phyloP scores from a whole-genome alignment of 2,113 vertebrate genomes.

The Ceyx margarethae region DNA sequence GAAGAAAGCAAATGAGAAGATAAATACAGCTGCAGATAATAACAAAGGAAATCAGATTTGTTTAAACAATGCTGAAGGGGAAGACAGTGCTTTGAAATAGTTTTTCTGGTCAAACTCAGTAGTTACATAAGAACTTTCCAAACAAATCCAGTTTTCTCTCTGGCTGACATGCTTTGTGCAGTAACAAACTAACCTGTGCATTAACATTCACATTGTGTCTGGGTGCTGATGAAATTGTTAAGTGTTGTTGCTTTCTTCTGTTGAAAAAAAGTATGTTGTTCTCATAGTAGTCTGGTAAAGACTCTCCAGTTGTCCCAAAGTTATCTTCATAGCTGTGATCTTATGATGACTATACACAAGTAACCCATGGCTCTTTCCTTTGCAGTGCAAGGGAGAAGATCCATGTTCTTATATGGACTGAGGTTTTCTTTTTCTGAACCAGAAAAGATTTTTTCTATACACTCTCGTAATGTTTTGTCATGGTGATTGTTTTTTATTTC shows the following conservation, averaged over 20 bases:
- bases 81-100: neutral
- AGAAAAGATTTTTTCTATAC: neutral
- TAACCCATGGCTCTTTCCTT: neutral
- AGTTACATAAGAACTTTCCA: neutral
- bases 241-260: neutral
- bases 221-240: neutral
- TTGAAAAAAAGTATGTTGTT: neutral
- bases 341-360: neutral
- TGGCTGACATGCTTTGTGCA: neutral
- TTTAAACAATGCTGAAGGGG: neutral
- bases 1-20: neutral
- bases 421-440: neutral
- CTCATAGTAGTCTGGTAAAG: neutral
- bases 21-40: slow-evolving; percentile 15
- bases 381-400: neutral
- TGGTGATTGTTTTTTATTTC: neutral
- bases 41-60: slow-evolving; percentile 2
- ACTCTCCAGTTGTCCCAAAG: neutral
- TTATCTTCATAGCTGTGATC: neutral
- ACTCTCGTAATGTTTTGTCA: neutral
- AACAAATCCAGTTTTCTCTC: neutral
- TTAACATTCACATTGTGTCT: neutral
- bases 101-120: neutral
- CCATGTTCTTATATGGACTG: neutral
- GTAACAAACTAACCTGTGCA: neutral